These are phyloP conservation scores for Oreochromis mossambicus DNA, from an alignment of 2,797 vertebrate genomes.

Conservation along the genomic window DNA sequence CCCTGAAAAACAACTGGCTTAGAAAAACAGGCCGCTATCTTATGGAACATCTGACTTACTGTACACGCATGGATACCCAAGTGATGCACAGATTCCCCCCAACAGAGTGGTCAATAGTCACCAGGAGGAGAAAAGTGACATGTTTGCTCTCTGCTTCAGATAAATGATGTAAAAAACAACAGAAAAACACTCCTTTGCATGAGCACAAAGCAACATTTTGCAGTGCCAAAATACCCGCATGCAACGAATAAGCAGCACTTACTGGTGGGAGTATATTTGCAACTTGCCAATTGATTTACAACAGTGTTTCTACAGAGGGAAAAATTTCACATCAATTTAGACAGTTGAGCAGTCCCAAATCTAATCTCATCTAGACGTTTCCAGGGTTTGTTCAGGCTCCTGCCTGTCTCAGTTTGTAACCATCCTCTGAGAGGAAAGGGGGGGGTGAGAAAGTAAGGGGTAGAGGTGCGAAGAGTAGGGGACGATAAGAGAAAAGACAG, in stretches of 20 bases:
- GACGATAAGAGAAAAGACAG: not conserved
- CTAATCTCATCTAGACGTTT: constrained; percentile 39
- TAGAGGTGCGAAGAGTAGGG: not conserved
- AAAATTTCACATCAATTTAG: constrained; percentile 46
- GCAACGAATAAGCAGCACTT: not conserved
- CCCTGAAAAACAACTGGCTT: constrained; percentile 54
- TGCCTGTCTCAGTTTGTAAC: constrained; percentile 17
- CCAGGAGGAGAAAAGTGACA: not conserved
- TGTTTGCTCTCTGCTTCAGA: not conserved
- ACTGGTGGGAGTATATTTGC: constrained; percentile 17
- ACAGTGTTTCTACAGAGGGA: constrained; percentile 20
- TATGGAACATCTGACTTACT: constrained; percentile 52
- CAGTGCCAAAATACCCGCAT: constrained; percentile 10
- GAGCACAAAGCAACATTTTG: not conserved
- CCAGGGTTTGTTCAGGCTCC: constrained; percentile 34
- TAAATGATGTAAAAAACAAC: not conserved
- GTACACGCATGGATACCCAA: constrained; percentile 28
- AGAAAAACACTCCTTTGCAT: not conserved
- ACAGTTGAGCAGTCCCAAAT: constrained; percentile 12
- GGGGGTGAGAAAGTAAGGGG: not conserved
- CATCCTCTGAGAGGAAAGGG: not conserved
- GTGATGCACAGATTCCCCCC: constrained; percentile 4
- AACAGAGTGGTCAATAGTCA: not conserved
- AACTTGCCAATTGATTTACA: constrained; percentile 43
- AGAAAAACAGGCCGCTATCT: constrained; percentile 47